These are phyloP conservation scores for Cichladusa arquata DNA, from an alignment of 2,113 vertebrate genomes.

Conservation along the genomic window DNA sequence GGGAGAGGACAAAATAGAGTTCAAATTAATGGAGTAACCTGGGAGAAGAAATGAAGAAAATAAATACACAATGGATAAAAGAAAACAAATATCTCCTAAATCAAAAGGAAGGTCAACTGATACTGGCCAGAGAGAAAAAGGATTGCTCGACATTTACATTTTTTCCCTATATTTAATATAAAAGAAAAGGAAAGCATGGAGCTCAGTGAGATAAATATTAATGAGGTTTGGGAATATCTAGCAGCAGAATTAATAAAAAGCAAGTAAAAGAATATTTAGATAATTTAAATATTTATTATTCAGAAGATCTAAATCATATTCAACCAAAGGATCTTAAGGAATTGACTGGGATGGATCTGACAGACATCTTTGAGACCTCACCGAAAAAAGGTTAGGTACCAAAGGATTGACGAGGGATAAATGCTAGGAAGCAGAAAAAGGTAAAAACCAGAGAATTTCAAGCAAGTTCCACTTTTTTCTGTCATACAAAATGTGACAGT, in stretches of 20 bases:
- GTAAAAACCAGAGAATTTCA: background rate
- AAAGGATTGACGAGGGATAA: conserved; percentile 49
- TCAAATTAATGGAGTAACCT: background rate
- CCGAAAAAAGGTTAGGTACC: conserved; percentile 21
- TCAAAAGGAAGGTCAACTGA: conserved; percentile 20
- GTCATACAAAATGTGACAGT: conserved; percentile 26
- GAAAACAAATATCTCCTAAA: conserved; percentile 39
- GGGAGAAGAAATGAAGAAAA: conserved; percentile 13
- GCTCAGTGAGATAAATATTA: conserved; percentile 72
- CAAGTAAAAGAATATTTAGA: conserved; percentile 73
- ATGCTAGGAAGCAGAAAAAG: conserved; percentile 36
- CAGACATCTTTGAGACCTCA: conserved; percentile 44
- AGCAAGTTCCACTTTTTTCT: conserved; percentile 43
- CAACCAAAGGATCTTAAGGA: conserved; percentile 51
- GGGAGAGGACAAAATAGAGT: background rate
- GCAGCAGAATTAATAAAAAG: conserved; percentile 74
- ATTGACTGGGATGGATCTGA: conserved; percentile 18
- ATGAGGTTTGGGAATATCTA: conserved; percentile 73
- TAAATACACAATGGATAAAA: conserved; percentile 24
- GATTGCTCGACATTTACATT: background rate
- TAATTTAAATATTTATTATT: conserved; percentile 79
- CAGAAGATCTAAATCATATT: conserved; percentile 50
- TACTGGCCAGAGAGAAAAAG: background rate
- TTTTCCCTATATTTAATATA: conserved; percentile 44
- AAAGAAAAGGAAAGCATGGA: conserved; percentile 34